Conservation (phyloP, 2,797 vertebrate genomes). For the Glossophaga mutica region DNA sequence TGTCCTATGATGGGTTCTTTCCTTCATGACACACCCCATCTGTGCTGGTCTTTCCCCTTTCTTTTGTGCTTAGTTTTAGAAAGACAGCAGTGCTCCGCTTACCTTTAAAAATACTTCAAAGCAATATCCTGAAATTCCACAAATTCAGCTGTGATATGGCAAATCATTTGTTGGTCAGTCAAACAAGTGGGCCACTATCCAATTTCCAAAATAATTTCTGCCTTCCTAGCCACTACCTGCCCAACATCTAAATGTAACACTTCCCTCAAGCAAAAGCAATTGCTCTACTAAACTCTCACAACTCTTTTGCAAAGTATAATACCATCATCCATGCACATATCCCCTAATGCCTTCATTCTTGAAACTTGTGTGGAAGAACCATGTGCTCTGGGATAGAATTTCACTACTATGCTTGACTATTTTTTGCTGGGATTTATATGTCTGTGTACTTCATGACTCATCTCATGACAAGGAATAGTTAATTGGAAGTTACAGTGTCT, state of each 20-base stretch:
- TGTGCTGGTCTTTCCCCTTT: neutral
- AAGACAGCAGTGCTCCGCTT: neutral
- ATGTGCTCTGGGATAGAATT: neutral
- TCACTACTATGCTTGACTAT: neutral
- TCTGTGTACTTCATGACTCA: conserved; percentile 10
- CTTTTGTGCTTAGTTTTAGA: neutral
- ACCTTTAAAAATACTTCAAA: neutral
- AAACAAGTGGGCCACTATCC: neutral
- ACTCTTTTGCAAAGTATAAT: neutral
- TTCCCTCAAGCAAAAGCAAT: neutral
- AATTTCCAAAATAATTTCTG: neutral
- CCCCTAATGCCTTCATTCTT: neutral
- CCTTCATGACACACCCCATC: neutral
- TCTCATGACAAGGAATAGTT: neutral
- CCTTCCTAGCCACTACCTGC: neutral
- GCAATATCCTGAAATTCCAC: neutral
- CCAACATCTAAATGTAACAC: neutral
- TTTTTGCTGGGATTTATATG: neutral
- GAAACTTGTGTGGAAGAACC: neutral
- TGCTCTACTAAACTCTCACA: neutral
- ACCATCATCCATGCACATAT: neutral
- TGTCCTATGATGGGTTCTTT: neutral
- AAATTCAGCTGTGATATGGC: neutral
- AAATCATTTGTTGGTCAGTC: neutral
- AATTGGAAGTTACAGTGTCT: neutral